Percentiles rank a stretch among this genome's conserved stretches.
These are phyloP conservation scores for Clytia hemisphaerica DNA, from an alignment of 30 jellyfish, hydroid and myxozoan genomes.

Conservation along the genomic window DNA sequence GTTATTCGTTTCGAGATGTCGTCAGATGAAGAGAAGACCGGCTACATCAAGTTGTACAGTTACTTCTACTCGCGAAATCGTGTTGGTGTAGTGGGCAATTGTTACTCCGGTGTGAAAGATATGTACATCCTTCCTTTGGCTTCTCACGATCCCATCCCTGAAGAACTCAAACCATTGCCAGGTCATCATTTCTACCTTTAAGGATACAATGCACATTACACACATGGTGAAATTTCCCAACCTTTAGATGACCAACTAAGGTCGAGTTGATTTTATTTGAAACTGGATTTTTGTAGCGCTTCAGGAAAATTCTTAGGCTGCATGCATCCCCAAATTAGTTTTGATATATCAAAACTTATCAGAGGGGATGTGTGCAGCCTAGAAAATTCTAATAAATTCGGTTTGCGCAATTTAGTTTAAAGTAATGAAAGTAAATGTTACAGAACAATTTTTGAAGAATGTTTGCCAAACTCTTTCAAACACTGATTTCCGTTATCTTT, in stretches of 20 bases:
- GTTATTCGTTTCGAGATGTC: conserved; percentile 96
- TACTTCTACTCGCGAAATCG: conserved; percentile 86
- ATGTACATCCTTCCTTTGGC: conserved; percentile 90
- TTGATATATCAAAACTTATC: no score
- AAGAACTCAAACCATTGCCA: conserved; percentile 92
- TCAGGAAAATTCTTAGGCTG: no score
- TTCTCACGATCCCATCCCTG: conserved; percentile 89
- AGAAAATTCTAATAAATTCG: no score
- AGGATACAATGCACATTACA: neutral
- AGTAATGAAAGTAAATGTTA: no score
- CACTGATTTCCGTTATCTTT: no score
- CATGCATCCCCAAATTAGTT: no score
- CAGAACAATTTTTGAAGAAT: no score
- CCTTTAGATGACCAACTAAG: neutral
- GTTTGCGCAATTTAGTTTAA: no score
- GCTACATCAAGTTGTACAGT: conserved; percentile 57
- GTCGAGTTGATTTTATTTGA: neutral
- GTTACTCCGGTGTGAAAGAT: conserved; percentile 81
- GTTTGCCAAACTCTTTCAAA: no score
- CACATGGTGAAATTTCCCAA: neutral
- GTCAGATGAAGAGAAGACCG: conserved; percentile 82
- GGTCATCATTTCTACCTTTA: conserved; percentile 38
- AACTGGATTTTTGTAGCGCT: no score
- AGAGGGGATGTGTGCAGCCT: no score
- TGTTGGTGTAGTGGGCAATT: conserved; percentile 90